phyloP scores from a whole-genome alignment of 2,797 vertebrate species.

The Calcarius lapponicus region DNA sequence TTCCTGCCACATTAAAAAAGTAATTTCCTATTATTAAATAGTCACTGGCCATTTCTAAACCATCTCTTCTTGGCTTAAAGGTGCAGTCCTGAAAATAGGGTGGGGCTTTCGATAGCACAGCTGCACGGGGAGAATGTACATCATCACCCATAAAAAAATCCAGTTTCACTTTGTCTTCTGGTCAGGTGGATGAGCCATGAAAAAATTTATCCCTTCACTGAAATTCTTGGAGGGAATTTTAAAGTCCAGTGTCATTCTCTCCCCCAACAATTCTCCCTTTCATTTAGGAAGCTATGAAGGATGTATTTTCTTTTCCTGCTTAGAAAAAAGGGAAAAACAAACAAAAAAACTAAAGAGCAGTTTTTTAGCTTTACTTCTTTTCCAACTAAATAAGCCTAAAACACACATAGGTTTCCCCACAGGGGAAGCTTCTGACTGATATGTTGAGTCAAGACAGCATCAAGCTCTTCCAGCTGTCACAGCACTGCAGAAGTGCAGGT shows the following conservation, averaged over 20 bases:
- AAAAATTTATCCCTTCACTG: neutral
- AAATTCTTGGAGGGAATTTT: neutral
- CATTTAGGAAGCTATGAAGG: neutral
- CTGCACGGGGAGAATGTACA: neutral
- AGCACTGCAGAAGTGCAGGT: neutral
- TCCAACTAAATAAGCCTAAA: neutral
- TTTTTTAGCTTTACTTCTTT: neutral
- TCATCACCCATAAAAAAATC: too few relatives aligned
- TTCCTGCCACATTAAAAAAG: neutral
- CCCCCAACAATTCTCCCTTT: neutral
- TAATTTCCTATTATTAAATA: neutral
- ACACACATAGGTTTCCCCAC: neutral
- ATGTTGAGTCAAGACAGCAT: constrained; percentile 26
- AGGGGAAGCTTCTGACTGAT: neutral
- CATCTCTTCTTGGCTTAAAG: neutral
- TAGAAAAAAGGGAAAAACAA: neutral
- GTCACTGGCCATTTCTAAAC: neutral
- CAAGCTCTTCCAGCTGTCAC: constrained; percentile 16
- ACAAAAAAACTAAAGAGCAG: neutral
- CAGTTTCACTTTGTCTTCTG: neutral
- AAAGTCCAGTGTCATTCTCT: neutral
- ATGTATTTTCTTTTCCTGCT: neutral
- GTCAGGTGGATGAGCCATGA: neutral
- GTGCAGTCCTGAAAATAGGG: neutral
- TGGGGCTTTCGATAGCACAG: neutral